These are phyloP conservation scores for Hippocampus comes DNA, from an alignment of 2,113 vertebrate species.

Conservation along the genomic window DNA sequence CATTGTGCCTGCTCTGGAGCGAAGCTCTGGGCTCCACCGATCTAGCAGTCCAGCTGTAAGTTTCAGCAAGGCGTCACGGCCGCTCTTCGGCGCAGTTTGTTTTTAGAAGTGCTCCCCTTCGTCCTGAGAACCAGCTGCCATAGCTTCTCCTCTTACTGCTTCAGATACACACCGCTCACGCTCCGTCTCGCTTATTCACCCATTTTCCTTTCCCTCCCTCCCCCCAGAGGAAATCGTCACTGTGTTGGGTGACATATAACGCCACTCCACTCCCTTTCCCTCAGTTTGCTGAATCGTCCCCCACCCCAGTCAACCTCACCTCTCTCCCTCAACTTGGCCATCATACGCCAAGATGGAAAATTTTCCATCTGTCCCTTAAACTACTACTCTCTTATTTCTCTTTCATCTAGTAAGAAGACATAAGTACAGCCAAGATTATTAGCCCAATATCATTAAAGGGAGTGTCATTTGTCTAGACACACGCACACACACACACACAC, in stretches of 20 bases:
- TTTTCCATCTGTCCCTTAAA: neutral
- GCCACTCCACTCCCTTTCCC: constrained; percentile 15
- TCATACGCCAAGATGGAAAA: neutral
- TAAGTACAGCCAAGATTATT: constrained; percentile 13
- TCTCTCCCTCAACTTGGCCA: constrained; percentile 14
- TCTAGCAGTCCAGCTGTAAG: constrained; percentile 22
- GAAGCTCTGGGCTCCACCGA: neutral
- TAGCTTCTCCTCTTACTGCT: constrained; percentile 56
- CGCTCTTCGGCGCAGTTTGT: constrained; percentile 51
- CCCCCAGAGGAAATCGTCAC: constrained; percentile 53
- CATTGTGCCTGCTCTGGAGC: constrained; percentile 47
- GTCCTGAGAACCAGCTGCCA: constrained; percentile 56
- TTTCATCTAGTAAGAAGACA: constrained; percentile 1
- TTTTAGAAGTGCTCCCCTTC: constrained; percentile 58
- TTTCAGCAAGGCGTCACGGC: constrained; percentile 29
- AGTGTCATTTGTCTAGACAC: constrained; percentile 35
- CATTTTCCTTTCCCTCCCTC: constrained; percentile 38
- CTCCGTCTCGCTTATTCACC: constrained; percentile 20
- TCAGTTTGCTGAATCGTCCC: constrained; percentile 6
- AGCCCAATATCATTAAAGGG: constrained; percentile 31
- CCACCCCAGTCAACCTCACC: constrained; percentile 12
- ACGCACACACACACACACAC: neutral
- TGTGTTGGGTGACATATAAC: constrained; percentile 51
- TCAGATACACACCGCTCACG: constrained; percentile 28
- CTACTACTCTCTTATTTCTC: neutral